Percentiles rank a stretch among this genome's conserved stretches.
Conservation (phyloP, 2,113 vertebrate genomes). For the Malurus melanocephalus region DNA sequence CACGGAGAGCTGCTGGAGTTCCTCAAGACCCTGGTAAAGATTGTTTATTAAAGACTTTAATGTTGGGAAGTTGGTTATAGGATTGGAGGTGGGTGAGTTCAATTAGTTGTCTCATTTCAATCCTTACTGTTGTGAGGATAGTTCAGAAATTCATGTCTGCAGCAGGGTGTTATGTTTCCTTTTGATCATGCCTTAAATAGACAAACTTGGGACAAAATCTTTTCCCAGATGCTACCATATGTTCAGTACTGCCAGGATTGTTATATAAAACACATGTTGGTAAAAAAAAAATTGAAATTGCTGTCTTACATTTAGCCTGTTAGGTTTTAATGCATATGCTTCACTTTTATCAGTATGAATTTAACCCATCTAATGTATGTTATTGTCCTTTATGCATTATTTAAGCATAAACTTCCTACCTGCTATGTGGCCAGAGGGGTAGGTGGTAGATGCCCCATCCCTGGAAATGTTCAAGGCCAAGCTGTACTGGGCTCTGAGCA, state of each 20-base stretch:
- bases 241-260: background rate
- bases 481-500: background rate
- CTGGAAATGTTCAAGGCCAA: background rate
- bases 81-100: background rate
- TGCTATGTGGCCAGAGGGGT: background rate
- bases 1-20: constrained; percentile 83
- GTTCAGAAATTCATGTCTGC: background rate
- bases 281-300: background rate
- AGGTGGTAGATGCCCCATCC: background rate
- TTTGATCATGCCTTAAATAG: background rate
- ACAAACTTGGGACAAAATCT: background rate
- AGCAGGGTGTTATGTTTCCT: background rate
- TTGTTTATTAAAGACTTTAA: background rate
- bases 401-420: background rate
- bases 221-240: background rate
- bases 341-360: background rate
- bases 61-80: background rate
- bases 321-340: background rate
- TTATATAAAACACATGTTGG: background rate
- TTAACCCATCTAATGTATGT: background rate
- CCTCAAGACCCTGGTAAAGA: constrained; percentile 87
- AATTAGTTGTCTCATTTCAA: background rate
- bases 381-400: background rate
- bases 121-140: background rate
- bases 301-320: background rate